Evolutionary conservation across 2,797 vertebrate genomes (phyloP).

Genomic region (Rhabdomys pumilio): DNA sequence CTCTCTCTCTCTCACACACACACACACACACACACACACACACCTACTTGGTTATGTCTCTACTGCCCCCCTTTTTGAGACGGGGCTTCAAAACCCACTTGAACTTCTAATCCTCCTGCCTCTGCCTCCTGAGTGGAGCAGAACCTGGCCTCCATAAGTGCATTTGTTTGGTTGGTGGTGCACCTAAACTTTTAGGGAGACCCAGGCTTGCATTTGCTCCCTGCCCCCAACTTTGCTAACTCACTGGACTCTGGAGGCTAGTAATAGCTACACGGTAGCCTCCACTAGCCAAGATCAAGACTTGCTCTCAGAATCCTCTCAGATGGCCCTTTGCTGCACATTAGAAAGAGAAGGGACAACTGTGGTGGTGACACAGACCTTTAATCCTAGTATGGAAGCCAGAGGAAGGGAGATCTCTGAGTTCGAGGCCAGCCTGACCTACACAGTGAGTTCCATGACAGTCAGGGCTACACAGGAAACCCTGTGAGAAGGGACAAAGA

Average conservation of each 20-base stretch:
- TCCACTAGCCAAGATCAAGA: not conserved
- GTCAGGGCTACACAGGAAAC: not conserved
- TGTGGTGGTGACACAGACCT: not conserved
- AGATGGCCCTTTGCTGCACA: not conserved
- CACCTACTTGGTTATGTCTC: not conserved
- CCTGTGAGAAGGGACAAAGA: not conserved
- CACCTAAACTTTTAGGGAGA: not conserved
- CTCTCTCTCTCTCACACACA: not conserved
- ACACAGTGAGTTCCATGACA: not conserved
- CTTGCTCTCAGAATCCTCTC: not conserved
- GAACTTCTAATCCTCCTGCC: not conserved
- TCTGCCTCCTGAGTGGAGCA: not conserved
- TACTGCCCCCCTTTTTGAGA: not conserved
- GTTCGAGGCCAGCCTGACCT: not conserved
- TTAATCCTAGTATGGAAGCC: not conserved
- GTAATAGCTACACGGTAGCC: not conserved
- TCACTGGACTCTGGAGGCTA: not conserved
- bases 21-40: not conserved
- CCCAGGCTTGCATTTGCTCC: not conserved
- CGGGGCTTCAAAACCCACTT: not conserved
- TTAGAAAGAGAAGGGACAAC: not conserved
- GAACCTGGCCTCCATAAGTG: not conserved
- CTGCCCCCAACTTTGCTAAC: not conserved
- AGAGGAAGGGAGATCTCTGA: not conserved
- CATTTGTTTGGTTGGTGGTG: not conserved